A percentile compares a stretch with the other conserved stretches of the same genome.
phyloP scores from a whole-genome alignment of 2,797 vertebrate genomes.

The Hoplostethus atlanticus region DNA sequence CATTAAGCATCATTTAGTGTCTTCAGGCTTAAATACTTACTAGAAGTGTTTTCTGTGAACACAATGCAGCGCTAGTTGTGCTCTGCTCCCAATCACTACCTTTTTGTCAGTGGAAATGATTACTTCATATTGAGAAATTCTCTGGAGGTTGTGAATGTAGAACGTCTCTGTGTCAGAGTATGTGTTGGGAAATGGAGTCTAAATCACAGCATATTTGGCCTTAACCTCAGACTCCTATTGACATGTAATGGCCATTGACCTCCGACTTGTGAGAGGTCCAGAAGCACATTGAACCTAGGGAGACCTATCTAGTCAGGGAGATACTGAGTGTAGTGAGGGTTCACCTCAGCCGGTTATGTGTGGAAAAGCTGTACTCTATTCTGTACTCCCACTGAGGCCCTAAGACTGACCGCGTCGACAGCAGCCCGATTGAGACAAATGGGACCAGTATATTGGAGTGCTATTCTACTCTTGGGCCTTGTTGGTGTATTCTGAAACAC shows the following conservation, averaged over 20 bases:
- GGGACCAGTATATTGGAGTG: slow-evolving; percentile 65
- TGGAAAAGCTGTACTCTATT: slow-evolving; percentile 76
- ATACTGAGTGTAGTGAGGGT: slow-evolving; percentile 56
- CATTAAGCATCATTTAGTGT: slow-evolving; percentile 34
- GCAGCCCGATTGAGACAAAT: slow-evolving; percentile 81
- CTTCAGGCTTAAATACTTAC: background rate
- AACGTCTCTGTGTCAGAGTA: background rate
- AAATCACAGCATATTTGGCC: slow-evolving; percentile 14
- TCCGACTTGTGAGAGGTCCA: slow-evolving; percentile 34
- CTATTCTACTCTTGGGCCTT: slow-evolving; percentile 59
- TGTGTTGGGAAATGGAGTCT: background rate
- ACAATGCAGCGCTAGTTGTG: background rate
- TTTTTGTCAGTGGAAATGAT: background rate
- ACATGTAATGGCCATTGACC: slow-evolving; percentile 13
- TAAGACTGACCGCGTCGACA: slow-evolving; percentile 76
- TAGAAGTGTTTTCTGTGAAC: background rate
- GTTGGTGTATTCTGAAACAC: slow-evolving; percentile 61
- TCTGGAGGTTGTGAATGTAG: background rate
- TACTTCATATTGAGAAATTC: background rate
- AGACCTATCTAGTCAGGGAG: slow-evolving; percentile 59
- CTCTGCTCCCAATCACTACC: no score
- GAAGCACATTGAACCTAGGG: slow-evolving; percentile 12
- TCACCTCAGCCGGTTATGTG: slow-evolving; percentile 63
- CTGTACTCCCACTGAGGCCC: slow-evolving; percentile 73
- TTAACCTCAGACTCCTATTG: background rate